phyloP scores from a whole-genome alignment of 2,797 vertebrate genomes.

The Lagorchestes hirsutus region DNA sequence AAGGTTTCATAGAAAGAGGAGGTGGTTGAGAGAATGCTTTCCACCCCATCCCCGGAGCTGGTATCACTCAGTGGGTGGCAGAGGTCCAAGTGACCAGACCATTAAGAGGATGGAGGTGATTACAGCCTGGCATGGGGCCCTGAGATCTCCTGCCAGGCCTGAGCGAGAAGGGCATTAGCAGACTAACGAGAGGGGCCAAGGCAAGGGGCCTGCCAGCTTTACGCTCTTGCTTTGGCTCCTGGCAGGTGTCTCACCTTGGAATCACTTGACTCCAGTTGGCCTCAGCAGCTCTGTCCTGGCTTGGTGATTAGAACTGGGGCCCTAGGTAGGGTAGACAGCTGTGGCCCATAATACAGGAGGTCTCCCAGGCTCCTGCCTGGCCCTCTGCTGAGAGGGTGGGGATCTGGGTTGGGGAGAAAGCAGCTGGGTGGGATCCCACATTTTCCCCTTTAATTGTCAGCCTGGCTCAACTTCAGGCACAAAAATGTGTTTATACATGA shows the following conservation, averaged over 20 bases:
- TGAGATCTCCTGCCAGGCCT: slow-evolving; percentile 75
- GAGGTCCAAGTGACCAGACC: slow-evolving; percentile 51
- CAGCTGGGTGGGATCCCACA: too few species aligned
- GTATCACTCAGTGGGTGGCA: slow-evolving; percentile 65
- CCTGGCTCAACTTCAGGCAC: too few species aligned
- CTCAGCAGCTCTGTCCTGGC: background rate
- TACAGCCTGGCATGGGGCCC: slow-evolving; percentile 76
- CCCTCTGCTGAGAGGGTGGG: too few species aligned
- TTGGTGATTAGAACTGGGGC: accelerated
- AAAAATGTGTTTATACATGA: background rate
- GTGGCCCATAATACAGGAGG: background rate
- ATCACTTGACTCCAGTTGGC: background rate
- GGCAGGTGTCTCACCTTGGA: background rate
- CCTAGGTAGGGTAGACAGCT: accelerated
- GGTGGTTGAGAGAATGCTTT: background rate
- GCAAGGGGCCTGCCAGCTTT: slow-evolving; percentile 76
- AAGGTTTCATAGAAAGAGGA: background rate
- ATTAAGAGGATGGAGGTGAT: slow-evolving; percentile 77
- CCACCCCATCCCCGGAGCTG: slow-evolving; percentile 54
- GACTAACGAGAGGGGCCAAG: slow-evolving; percentile 74
- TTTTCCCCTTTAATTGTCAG: background rate
- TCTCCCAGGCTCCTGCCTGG: background rate
- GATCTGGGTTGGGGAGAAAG: accelerated
- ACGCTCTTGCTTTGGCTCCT: background rate
- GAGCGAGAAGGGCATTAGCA: slow-evolving; percentile 77